Percentiles rank a stretch among this genome's conserved stretches.
phyloP scores from a whole-genome alignment of 2,888 invertebrate species.

The Caenorhabditis sp. region DNA sequence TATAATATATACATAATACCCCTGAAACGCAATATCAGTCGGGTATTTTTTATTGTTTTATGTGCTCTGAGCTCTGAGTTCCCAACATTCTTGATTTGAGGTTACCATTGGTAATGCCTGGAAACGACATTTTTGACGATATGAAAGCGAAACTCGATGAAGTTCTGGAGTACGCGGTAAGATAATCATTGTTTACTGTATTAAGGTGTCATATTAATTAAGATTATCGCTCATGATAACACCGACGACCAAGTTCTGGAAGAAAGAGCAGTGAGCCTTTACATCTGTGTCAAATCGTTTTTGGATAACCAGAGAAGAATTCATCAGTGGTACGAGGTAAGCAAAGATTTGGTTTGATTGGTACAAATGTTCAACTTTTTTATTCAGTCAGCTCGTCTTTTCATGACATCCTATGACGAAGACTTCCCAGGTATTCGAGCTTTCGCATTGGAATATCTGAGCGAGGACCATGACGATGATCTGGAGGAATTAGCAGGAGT shows the following conservation, averaged over 20 bases:
- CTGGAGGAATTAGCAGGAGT: neutral
- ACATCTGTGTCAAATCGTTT: neutral
- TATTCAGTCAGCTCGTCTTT: neutral
- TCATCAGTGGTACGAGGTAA: neutral
- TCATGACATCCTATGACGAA: neutral
- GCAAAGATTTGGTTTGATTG: neutral
- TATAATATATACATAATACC: no score
- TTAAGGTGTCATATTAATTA: neutral
- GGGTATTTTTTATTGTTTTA: no score
- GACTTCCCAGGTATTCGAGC: neutral
- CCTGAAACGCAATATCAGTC: no score
- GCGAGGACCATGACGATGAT: neutral
- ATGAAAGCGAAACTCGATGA: neutral
- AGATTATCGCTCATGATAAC: neutral
- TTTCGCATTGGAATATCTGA: neutral
- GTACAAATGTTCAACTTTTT: neutral
- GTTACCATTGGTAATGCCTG: neutral
- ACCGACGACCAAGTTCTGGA: neutral
- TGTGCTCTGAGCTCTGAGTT: no score
- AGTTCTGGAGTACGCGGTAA: neutral
- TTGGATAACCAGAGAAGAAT: neutral
- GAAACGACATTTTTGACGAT: neutral
- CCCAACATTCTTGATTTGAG: no score
- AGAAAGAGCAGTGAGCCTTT: neutral
- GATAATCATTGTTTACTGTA: no score